Evolutionary conservation across 2,797 vertebrate species (phyloP), one percentile per base, ranked within the genome.

Genomic region (Myotis myotis): DNA sequence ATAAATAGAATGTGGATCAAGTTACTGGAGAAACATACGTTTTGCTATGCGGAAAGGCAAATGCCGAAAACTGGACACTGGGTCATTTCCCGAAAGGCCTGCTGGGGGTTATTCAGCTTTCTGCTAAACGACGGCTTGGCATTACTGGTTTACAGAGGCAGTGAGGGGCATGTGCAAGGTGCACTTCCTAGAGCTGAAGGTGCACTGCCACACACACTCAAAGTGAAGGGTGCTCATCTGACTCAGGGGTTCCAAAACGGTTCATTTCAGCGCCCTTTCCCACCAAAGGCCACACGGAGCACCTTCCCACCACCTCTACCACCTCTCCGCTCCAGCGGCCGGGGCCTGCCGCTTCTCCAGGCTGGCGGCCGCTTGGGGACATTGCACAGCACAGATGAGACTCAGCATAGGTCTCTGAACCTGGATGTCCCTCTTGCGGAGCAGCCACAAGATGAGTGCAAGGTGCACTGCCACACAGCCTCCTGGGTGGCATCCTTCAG

Each of bases 241-340:
- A 28, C 13, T n/a, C 7, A 0, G 8, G 23, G 6, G 28, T 64
- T 60, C 75, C n/a, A 8, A 41, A 51, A 62, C 1, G 6, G 4
- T 55, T 22, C 28, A 5, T 10, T 23, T 68, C 22, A 8, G 19
- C 3, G 17, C 1, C 12, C 12, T 60, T 79, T 62, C 41, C 49
- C 36, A 36, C 41, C 30, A 70, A 53, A 70, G 30, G 5, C 36
- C 38, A 36, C 28, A 33, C 3, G 6, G 17, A 87, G 7, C 23
- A 2, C 8, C 22, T 83, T 60, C 41, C 19, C 25, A n/a, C 41
- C 30, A 5, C 23, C 3, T 0, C 2, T 0, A 8, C 15, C 4
- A 17, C 47, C 38, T n/a, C 20, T 74, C 30, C 20, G 22, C 30
- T 25, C 41, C 30, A 30, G 53, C 0, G 41, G 25, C 41, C 17